Base-by-base conservation (phyloP, 2,113 vertebrate species). In the Hylia prasina region DNA sequence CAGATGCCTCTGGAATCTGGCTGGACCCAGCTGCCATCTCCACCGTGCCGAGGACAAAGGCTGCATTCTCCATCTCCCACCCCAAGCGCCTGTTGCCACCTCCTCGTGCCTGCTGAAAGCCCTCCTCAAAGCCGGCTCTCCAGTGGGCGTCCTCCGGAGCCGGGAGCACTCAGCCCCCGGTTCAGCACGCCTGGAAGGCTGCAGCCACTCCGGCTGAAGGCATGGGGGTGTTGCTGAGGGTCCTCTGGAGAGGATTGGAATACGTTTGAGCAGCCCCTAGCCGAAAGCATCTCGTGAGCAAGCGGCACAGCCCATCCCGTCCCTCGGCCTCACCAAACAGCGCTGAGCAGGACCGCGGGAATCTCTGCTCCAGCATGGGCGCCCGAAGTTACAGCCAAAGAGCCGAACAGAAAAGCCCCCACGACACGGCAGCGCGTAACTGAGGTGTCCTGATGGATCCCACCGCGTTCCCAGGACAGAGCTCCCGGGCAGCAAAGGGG, bases 1-100 rank as follows among this genome's bases (percentile, higher is more conserved):
- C 98, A 98, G 98, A 98, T 83, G 89, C 98, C 97, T 97, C 95
- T 94, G 98, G 98, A 98, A 98, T 98, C 98, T 87, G 63, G 75
- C 71, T 1, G 53, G 76, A 61, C 44, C 65, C 6, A 6, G 90
- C 70, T 81, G 82, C 93, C 93, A 93, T 92, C 93, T 90, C 93
- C 95, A 83, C 65, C 23, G 31, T 23, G 65, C 77, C 89, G 65
- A 87, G 90, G 83, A 93, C 51, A 39, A 64, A 82, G 91, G 94
- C 96, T 90, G 91, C 91, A 60, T 94, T 97, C 96, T 63, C 78
- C 89, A 66, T 90, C 54, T 95, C 83, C 90, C 93, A 97, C 79
- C 95, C 93, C 87, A 97, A 97, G 97, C 79, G 87, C 87, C 88
- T 95, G 96, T 97, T 98, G 89, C 97, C 98, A 98, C 98, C 97